A percentile compares a stretch with the other conserved stretches of the same genome.
Conservation (phyloP, 2,797 vertebrate species). For the Alca torda region DNA sequence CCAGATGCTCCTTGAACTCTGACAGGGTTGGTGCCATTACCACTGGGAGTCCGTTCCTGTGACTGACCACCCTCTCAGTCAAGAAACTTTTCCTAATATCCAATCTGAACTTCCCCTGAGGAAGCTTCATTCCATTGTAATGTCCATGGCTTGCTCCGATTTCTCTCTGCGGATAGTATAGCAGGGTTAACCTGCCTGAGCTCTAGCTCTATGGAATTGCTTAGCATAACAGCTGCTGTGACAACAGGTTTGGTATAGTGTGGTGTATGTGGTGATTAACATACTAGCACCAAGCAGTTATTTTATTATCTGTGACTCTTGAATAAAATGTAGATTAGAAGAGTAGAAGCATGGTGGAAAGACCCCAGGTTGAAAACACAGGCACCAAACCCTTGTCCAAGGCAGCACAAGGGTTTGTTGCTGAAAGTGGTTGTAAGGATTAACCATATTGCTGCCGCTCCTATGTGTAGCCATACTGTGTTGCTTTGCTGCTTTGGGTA, state of each 20-base stretch:
- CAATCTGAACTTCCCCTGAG: not conserved
- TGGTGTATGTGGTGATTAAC: not conserved
- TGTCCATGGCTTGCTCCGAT: not conserved
- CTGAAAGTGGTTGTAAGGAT: not conserved
- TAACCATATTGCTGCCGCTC: not conserved
- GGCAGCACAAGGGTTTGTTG: not conserved
- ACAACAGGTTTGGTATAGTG: not conserved
- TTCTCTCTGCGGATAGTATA: not conserved
- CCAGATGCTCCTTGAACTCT: not conserved
- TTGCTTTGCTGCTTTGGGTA: not conserved
- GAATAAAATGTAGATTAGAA: not conserved
- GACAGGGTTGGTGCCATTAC: not conserved
- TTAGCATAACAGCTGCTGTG: not conserved
- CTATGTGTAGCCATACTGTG: not conserved
- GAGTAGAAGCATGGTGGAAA: not conserved
- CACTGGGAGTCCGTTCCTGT: not conserved
- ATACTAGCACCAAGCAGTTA: not conserved
- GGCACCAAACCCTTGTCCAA: not conserved
- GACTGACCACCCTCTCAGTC: not conserved
- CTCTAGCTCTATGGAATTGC: not conserved
- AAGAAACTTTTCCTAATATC: not conserved
- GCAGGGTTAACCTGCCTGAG: not conserved
- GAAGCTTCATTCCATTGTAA: not conserved
- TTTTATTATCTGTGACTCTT: not conserved
- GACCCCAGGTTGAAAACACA: not conserved